A percentile compares a stretch with the other conserved stretches of the same genome.
phyloP scores from a whole-genome alignment of 2,797 vertebrate genomes.

The Lateolabrax maculatus region DNA sequence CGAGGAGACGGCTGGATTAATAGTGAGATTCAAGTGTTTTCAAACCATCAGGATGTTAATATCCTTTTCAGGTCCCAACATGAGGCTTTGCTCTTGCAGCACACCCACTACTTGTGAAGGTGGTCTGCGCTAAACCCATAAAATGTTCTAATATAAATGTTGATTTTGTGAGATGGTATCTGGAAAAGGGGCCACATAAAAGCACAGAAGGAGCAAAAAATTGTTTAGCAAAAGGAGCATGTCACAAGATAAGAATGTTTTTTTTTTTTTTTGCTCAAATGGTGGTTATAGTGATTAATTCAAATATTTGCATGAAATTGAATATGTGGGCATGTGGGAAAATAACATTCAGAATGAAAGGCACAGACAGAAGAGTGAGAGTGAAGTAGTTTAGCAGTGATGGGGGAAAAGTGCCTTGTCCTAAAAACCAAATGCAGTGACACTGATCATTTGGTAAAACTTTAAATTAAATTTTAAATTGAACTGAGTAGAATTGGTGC shows the following conservation, averaged over 20 bases:
- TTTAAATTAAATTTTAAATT: conserved; percentile 49
- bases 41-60: conserved; percentile 62
- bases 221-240: conserved; percentile 58
- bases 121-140: conserved; percentile 26
- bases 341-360: conserved; percentile 44
- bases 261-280: conserved; percentile 41
- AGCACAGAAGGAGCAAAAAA: conserved; percentile 14
- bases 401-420: conserved; percentile 6
- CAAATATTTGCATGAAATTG: conserved; percentile 61
- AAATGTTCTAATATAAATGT: conserved; percentile 71
- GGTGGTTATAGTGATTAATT: conserved; percentile 52
- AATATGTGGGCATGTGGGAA: conserved; percentile 48
- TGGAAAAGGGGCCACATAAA: conserved; percentile 46
- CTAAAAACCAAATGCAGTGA: conserved; percentile 16
- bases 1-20: conserved; percentile 58
- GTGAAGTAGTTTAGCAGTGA: conserved; percentile 10
- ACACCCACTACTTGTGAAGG: conserved; percentile 28
- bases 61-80: conserved; percentile 51
- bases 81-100: conserved; percentile 33
- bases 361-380: conserved; percentile 9
- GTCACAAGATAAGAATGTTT: conserved; percentile 63
- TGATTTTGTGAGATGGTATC: conserved; percentile 71
- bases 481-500: not conserved
- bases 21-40: conserved; percentile 66
- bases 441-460: conserved; percentile 19